Percentiles rank a stretch among this genome's conserved stretches.
These are phyloP conservation scores for Diuraphis noxia DNA, from an alignment of 1,140 invertebrate genomes.

Conservation along the genomic window DNA sequence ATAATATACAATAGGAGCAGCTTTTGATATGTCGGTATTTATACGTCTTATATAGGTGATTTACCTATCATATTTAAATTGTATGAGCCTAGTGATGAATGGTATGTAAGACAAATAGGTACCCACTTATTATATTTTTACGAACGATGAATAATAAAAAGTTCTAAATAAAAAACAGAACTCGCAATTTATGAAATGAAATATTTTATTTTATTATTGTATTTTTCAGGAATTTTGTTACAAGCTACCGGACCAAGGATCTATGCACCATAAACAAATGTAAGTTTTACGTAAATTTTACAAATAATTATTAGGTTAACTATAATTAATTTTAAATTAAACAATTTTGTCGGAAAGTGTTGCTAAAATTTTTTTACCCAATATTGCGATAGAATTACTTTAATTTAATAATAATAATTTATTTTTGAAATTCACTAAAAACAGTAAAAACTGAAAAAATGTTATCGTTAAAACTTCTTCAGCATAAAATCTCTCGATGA, in stretches of 20 bases:
- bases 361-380: background rate
- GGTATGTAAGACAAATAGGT: conserved; percentile 14
- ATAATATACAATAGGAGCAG: background rate
- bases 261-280: conserved; percentile 48
- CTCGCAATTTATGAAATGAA: background rate
- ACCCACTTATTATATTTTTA: background rate
- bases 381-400: background rate
- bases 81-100: background rate
- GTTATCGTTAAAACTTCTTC: background rate
- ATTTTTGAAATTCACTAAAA: background rate
- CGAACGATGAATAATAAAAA: background rate
- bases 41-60: background rate
- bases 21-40: background rate
- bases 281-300: background rate
- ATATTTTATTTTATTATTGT: conserved; percentile 38
- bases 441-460: background rate
- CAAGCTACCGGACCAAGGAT: conserved; percentile 4
- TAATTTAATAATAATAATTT: background rate
- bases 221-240: conserved; percentile 30
- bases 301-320: background rate
- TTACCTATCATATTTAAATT: background rate
- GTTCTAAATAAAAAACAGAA: background rate
- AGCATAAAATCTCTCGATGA: background rate
- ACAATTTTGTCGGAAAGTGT: background rate
- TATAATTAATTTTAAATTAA: too few relatives aligned